Conservation (phyloP, 2,113 vertebrate genomes). For the Hippocampus comes region DNA sequence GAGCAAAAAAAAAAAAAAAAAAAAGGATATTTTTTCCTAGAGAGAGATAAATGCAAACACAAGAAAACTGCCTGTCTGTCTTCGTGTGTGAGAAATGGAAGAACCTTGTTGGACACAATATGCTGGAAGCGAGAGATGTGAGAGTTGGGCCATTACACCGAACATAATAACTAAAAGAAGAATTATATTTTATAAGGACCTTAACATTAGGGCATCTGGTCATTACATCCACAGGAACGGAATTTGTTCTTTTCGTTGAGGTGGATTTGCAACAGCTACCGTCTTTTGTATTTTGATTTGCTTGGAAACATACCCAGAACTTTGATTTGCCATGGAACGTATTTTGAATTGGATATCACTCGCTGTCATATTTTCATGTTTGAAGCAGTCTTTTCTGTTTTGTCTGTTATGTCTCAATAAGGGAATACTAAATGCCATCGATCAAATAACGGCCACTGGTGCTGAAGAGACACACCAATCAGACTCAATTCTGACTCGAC, state of each 20-base stretch:
- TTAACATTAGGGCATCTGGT: background rate
- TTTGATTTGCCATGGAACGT: no score
- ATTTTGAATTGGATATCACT: no score
- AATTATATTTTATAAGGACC: background rate
- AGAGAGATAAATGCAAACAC: conserved; percentile 1
- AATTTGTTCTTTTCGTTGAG: background rate
- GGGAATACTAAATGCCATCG: no score
- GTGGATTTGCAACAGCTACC: background rate
- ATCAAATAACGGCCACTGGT: no score
- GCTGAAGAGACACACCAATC: no score
- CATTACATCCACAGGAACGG: background rate
- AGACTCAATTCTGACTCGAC: no score
- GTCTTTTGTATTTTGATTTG: no score
- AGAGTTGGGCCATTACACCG: background rate
- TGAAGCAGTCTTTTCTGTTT: no score
- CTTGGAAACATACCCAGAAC: no score
- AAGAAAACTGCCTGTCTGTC: conserved; percentile 3
- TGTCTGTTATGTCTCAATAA: no score
- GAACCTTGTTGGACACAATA: background rate
- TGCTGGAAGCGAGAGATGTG: conserved; percentile 3
- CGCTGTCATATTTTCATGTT: no score
- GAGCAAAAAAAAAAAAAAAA: conserved; percentile 17
- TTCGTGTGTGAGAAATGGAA: conserved; percentile 13
- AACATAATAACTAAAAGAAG: background rate
- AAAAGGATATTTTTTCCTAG: background rate